phyloP scores from a whole-genome alignment of 1,140 invertebrate species.

The Ganaspis sp. region DNA sequence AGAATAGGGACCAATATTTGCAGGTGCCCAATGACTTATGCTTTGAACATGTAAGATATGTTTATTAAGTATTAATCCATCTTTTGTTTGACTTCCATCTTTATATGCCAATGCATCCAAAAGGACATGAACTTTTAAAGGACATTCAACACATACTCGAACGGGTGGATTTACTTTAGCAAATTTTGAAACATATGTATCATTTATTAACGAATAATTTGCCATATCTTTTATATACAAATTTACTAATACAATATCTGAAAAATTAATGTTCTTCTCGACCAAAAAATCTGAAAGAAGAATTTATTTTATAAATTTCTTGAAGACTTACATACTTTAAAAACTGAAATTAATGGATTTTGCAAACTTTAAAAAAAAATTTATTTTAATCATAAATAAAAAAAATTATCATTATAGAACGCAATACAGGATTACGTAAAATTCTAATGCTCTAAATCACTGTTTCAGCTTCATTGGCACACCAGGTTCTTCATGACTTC shows the following conservation, averaged over 20 bases:
- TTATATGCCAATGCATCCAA: constrained; percentile 87
- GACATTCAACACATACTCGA: constrained; percentile 90
- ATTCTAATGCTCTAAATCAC: too few species aligned
- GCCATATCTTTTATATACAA: constrained; percentile 90
- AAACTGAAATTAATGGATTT: too few species aligned
- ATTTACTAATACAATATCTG: constrained; percentile 86
- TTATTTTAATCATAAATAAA: too few species aligned
- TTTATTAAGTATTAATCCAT: constrained; percentile 73
- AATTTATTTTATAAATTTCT: too few species aligned
- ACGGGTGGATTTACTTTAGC: constrained; percentile 90
- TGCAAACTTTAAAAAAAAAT: too few species aligned
- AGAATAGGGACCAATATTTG: constrained; percentile 96
- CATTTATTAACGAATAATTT: constrained; percentile 86
- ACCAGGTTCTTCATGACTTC: too few species aligned
- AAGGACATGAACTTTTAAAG: constrained; percentile 85
- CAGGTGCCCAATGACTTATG: constrained; percentile 96
- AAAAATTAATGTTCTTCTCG: constrained; percentile 78
- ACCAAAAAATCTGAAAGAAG: constrained; percentile 77
- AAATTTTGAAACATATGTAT: constrained; percentile 85
- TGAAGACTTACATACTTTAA: too few species aligned
- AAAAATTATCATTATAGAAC: too few species aligned
- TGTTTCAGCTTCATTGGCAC: too few species aligned
- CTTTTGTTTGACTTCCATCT: constrained; percentile 56
- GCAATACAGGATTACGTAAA: too few species aligned
- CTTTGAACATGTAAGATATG: constrained; percentile 95